Conservation (phyloP, 1,140 invertebrate species). For the Aphelinus certus region DNA sequence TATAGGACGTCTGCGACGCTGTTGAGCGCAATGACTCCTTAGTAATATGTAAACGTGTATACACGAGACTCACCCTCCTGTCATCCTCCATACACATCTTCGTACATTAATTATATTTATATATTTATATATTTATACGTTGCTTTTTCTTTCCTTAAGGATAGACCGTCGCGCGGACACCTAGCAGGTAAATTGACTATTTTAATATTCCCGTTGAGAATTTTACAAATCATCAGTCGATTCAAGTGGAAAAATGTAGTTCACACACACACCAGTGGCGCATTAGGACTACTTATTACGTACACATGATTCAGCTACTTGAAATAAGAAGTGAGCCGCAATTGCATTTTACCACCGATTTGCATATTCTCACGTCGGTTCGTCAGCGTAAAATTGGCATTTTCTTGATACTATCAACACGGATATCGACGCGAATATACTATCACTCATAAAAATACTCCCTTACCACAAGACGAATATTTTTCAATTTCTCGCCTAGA, state of each 20-base stretch:
- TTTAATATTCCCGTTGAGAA: constrained; percentile 61
- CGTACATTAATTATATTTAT: constrained; percentile 51
- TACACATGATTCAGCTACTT: constrained; percentile 11
- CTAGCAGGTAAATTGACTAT: constrained; percentile 66
- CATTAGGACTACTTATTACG: constrained; percentile 13
- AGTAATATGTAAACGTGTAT: background rate
- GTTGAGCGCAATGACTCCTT: constrained; percentile 16
- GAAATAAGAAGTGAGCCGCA: background rate
- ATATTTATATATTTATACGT: constrained; percentile 39
- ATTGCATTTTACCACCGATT: background rate
- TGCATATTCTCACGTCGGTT: background rate
- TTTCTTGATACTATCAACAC: background rate
- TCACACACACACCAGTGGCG: constrained; percentile 8
- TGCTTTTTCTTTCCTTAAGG: constrained; percentile 46
- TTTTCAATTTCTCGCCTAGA: constrained; percentile 16
- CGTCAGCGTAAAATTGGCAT: background rate
- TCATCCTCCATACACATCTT: constrained; percentile 45
- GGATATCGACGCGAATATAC: constrained; percentile 4
- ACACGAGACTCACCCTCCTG: background rate
- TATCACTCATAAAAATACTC: constrained; percentile 26
- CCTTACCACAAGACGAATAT: constrained; percentile 22
- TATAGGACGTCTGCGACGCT: constrained; percentile 38
- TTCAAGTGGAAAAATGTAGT: constrained; percentile 50
- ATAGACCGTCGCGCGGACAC: constrained; percentile 51
- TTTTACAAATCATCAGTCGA: constrained; percentile 63